phyloP scores from a whole-genome alignment of 2,113 vertebrate species.

The Procavia capensis region DNA sequence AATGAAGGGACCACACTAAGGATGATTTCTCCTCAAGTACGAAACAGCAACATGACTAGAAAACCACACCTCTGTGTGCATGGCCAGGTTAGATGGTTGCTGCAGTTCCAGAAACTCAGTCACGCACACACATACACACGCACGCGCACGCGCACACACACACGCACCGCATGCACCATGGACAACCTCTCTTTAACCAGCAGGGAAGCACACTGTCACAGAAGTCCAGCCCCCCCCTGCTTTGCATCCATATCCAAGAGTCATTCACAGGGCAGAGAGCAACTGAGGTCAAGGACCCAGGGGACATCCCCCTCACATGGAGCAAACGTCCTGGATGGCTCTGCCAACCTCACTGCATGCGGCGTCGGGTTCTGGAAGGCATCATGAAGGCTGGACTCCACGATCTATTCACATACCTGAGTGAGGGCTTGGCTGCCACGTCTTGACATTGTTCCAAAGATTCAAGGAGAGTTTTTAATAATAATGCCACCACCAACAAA shows the following conservation, averaged over 20 bases:
- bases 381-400: rapidly evolving
- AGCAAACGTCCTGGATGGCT: rapidly evolving
- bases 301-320: rapidly evolving
- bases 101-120: neutral
- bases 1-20: slow-evolving; percentile 60
- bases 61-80: neutral
- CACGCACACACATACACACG: rapidly evolving
- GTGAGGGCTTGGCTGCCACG: neutral
- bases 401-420: neutral
- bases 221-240: no score
- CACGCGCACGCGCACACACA: rapidly evolving
- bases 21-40: slow-evolving; percentile 70
- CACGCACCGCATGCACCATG: rapidly evolving
- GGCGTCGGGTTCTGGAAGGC: neutral
- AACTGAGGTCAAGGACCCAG: neutral
- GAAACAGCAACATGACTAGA: slow-evolving; percentile 29
- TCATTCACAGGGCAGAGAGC: neutral
- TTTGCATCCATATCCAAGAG: rapidly evolving
- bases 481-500: neutral
- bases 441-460: neutral
- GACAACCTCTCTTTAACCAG: no score
- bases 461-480: neutral
- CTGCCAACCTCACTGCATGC: neutral
- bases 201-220: neutral
- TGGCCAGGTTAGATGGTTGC: neutral